Evolutionary conservation across 2,113 vertebrate genomes (phyloP).

Genomic region (Dicaeum eximium): DNA sequence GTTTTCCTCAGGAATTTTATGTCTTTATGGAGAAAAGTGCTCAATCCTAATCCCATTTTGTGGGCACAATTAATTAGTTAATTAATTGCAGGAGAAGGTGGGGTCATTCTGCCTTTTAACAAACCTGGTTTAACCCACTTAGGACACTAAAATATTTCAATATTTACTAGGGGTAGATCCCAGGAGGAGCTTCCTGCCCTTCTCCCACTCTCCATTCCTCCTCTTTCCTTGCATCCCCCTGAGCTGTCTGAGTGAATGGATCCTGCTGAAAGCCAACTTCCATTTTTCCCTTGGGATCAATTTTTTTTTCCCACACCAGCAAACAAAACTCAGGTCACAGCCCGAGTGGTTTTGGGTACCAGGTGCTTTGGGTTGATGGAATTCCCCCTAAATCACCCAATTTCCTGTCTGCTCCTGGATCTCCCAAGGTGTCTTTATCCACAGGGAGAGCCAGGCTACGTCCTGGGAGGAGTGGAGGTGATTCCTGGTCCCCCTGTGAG

Average conservation of each 20-base stretch:
- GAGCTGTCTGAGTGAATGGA: fast-evolving
- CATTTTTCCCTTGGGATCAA: background rate
- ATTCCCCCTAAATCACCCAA: background rate
- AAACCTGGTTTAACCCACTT: background rate
- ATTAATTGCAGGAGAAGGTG: background rate
- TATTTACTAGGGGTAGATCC: background rate
- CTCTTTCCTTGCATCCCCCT: background rate
- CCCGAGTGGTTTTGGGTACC: background rate
- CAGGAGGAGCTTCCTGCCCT: background rate
- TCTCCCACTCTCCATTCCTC: background rate
- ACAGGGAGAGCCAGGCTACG: slow-evolving; percentile 87
- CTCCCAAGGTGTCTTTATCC: background rate
- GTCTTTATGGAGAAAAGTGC: background rate
- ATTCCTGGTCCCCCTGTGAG: slow-evolving; percentile 81
- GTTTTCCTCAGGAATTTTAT: background rate
- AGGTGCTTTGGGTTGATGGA: background rate
- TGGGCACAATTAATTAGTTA: background rate
- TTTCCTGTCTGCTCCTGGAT: background rate
- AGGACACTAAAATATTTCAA: background rate
- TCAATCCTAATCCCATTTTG: background rate
- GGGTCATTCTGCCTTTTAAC: background rate
- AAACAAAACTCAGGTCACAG: background rate
- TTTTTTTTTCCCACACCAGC: background rate
- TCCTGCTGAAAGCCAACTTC: background rate
- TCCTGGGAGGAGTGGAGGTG: slow-evolving; percentile 78